Percentiles rank a stretch among this genome's conserved stretches.
Evolutionary conservation across 2,888 invertebrate species (phyloP).

Genomic region (Cheilosia grossa): DNA sequence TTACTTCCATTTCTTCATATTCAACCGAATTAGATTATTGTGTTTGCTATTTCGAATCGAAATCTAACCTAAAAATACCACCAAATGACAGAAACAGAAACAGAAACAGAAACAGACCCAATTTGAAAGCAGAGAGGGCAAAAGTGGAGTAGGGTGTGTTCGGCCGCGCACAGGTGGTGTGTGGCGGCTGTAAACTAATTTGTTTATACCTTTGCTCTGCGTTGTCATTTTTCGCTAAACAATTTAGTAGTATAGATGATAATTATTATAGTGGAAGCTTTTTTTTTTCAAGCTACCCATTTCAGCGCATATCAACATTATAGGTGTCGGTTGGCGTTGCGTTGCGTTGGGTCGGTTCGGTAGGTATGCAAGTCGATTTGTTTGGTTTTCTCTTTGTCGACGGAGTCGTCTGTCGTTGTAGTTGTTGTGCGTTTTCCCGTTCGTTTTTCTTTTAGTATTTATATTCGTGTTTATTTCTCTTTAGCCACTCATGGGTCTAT

Average conservation of each 20-base stretch:
- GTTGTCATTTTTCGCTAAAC: constrained; percentile 33
- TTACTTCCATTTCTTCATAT: constrained; percentile 11
- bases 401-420: too few species aligned
- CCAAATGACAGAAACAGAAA: constrained; percentile 26
- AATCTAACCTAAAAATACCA: constrained; percentile 36
- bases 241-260: constrained; percentile 18
- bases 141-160: too few species aligned
- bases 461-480: constrained; percentile 49
- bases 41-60: constrained; percentile 24
- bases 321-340: not conserved
- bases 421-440: not conserved
- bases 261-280: constrained; percentile 2
- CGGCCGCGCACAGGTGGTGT: constrained; percentile 31
- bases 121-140: not conserved
- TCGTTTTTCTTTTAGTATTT: constrained; percentile 23
- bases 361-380: not conserved
- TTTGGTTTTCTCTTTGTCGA: constrained; percentile 7
- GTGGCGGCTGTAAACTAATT: constrained; percentile 35
- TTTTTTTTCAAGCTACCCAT: constrained; percentile 7
- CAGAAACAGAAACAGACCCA: not conserved
- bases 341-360: not conserved
- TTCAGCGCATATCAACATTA: constrained; percentile 7
- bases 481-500: constrained; percentile 44
- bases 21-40: constrained; percentile 44
- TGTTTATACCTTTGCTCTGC: constrained; percentile 15